A percentile compares a stretch with the other conserved stretches of the same genome.
phyloP scores from a whole-genome alignment of 2,888 invertebrate species.

The Argyra leucocephala region DNA sequence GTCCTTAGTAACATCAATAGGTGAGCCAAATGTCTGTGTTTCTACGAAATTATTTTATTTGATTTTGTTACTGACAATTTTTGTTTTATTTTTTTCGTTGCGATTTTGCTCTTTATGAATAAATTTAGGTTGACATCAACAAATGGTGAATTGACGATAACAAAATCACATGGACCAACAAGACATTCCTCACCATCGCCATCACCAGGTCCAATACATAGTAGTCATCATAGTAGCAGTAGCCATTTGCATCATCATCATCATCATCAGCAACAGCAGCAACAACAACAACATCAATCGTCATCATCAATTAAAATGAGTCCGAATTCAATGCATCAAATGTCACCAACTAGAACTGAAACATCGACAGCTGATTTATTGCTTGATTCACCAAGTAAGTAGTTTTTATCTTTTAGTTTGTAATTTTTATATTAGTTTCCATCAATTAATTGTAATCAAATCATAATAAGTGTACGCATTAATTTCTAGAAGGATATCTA shows the following conservation, averaged over 20 bases:
- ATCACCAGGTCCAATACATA: conserved; percentile 32
- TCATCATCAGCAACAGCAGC: conserved; percentile 21
- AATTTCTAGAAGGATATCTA: too few species aligned
- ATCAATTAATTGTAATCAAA: too few species aligned
- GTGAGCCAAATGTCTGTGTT: conserved; percentile 37
- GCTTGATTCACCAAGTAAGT: conserved; percentile 79
- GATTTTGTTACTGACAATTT: conserved; percentile 12
- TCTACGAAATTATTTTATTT: background rate
- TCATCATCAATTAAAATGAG: conserved; percentile 52
- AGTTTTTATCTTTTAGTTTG: too few species aligned
- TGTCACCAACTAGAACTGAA: conserved; percentile 55
- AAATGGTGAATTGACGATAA: conserved; percentile 75
- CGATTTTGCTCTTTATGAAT: conserved; percentile 20
- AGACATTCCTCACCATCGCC: conserved; percentile 27
- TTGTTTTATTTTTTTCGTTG: conserved; percentile 9
- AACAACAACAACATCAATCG: conserved; percentile 40
- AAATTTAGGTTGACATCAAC: conserved; percentile 56
- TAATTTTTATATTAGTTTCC: too few species aligned
- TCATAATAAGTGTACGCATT: too few species aligned
- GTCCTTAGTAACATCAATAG: conserved; percentile 60
- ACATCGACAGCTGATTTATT: conserved; percentile 56
- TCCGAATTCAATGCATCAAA: conserved; percentile 46
- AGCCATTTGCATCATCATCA: conserved; percentile 18
- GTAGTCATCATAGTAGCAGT: conserved; percentile 24
- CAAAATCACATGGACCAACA: conserved; percentile 58